These are phyloP conservation scores for Achatina immaculata DNA, from an alignment of 1,140 invertebrate species.

Conservation along the genomic window DNA sequence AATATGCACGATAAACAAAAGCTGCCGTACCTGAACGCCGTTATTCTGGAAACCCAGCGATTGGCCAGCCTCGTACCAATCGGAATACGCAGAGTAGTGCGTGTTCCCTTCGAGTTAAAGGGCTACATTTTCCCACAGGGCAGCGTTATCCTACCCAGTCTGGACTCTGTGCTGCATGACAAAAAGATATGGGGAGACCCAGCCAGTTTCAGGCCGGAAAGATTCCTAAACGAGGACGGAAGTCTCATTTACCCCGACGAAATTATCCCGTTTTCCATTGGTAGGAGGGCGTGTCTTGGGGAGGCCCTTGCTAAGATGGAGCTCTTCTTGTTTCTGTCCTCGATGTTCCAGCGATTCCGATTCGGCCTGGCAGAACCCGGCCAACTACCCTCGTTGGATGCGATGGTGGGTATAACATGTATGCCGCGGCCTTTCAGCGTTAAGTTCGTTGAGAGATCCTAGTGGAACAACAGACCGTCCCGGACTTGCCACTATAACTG, in stretches of 20 bases:
- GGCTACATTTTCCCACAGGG: constrained; percentile 63
- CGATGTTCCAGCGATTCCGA: constrained; percentile 43
- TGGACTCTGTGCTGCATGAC: constrained; percentile 3
- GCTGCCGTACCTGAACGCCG: constrained; percentile 50
- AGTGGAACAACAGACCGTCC: too few species aligned
- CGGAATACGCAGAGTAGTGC: neutral
- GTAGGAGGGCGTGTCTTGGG: constrained; percentile 39
- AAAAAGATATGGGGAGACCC: constrained; percentile 75
- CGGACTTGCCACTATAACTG: too few species aligned
- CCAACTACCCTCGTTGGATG: too few species aligned
- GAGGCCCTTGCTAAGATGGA: constrained; percentile 47
- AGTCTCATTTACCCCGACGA: constrained; percentile 26
- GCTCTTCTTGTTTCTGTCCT: constrained; percentile 43
- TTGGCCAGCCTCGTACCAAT: neutral
- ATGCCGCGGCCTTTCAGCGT: too few species aligned
- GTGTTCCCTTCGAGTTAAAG: constrained; percentile 48
- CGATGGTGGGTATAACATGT: too few species aligned
- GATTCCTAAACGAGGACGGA: constrained; percentile 69
- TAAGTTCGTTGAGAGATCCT: too few species aligned
- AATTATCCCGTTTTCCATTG: constrained; percentile 32
- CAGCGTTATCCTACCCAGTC: constrained; percentile 70
- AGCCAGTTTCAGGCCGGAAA: constrained; percentile 78
- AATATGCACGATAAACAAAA: constrained; percentile 40
- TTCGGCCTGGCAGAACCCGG: too few species aligned
- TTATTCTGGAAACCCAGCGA: constrained; percentile 46